Conservation (phyloP, 2,113 vertebrate species). For the Hyaena hyaena region DNA sequence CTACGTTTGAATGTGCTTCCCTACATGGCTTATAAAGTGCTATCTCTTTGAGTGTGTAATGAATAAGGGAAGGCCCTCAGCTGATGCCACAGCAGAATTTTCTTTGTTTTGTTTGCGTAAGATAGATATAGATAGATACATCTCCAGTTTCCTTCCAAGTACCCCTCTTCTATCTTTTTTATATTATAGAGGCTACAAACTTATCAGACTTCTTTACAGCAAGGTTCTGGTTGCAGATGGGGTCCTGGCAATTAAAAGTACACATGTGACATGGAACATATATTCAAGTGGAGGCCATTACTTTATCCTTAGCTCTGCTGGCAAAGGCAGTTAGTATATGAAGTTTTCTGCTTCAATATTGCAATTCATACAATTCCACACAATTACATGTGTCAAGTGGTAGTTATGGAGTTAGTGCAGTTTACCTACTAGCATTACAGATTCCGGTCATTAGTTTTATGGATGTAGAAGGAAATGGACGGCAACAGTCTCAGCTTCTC, state of each 20-base stretch:
- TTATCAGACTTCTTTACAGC: not conserved
- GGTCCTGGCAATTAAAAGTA: not conserved
- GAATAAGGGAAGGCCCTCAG: not conserved
- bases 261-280: not conserved
- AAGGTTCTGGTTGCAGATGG: not conserved
- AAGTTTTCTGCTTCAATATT: not conserved
- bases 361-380: not conserved
- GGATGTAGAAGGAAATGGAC: not conserved
- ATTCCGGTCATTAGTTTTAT: not conserved
- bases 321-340: not conserved
- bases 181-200: not conserved
- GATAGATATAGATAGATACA: no score
- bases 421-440: not conserved
- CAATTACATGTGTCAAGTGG: not conserved
- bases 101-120: not conserved
- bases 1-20: not conserved
- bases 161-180: not conserved
- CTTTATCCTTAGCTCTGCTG: not conserved
- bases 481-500: not conserved
- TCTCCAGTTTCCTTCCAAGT: not conserved
- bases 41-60: not conserved
- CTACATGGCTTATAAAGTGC: not conserved
- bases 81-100: not conserved
- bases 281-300: not conserved
- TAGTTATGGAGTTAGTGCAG: not conserved